Base-by-base conservation (phyloP, 2,888 invertebrate genomes). In the Alentia gelatinosa region DNA sequence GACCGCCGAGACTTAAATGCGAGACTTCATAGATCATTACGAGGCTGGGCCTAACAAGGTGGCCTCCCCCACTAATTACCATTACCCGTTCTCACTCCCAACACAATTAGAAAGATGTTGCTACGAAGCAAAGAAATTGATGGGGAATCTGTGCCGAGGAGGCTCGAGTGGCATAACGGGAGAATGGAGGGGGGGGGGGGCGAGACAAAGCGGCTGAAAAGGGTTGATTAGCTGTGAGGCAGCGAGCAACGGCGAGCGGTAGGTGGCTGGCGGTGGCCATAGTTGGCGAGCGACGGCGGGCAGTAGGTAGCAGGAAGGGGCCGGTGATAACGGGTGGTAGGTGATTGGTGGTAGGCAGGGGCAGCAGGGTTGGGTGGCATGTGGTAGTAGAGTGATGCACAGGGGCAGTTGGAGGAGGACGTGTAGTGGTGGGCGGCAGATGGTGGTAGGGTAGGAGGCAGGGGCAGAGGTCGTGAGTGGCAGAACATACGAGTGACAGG, bases 41-140 rank as follows among this genome's bases (percentile, higher is more conserved):
- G 39, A 15, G 37, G 39, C 9, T 39, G 39, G 37, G n/a, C 15
- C 26, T 79, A 79, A 79, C 23, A 79, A 37, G n/a, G n/a, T 39
- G 23, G 37, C 35, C 79, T 26, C 37, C 33, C 1, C 79, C n/a
- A n/a, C 79, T 79, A 79, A 79, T 79, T 79, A 39, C 35, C 37
- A 79, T 79, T 79, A 79, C 37, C 35, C 79, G 35, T 39, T 79
- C 79, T 79, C 79, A 39, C 79, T 79, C 79, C 79, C 79, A 79
- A 39, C 79, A 37, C 79, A 79, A 79, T 79, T 79, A 79, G 79
- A 79, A 37, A 35, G 79, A 35, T 39, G 74, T 74, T 74, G 79
- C 35, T 79, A 39, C 39, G 79, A 12, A 0, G 12, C 79, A 23
- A 79, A 79, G 79, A 79, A 79, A 79, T 79, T 79, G 79, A 79